phyloP scores from a whole-genome alignment of 2,797 vertebrate genomes.

The Xyrichtys novacula region DNA sequence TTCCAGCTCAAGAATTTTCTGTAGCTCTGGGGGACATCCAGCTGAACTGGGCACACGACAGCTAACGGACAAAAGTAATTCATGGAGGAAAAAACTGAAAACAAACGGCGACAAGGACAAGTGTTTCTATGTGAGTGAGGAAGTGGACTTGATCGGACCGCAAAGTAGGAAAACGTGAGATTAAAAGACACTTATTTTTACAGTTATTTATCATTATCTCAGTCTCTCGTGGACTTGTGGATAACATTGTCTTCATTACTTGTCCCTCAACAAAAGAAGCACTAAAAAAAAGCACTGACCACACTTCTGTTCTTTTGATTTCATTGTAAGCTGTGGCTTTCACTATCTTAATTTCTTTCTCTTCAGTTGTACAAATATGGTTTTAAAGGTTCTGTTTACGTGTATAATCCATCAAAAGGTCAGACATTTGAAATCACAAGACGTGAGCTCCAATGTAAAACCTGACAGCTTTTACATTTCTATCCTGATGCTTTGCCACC shows the following conservation, averaged over 20 bases:
- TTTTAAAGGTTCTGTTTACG: slow-evolving; percentile 1
- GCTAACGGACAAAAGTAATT: slow-evolving; percentile 29
- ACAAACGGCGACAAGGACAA: slow-evolving; percentile 23
- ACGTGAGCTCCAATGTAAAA: slow-evolving; percentile 17
- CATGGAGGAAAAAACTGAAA: slow-evolving; percentile 1
- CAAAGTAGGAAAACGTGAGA: slow-evolving; percentile 42
- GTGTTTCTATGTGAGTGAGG: slow-evolving; percentile 23
- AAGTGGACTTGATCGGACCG: slow-evolving; percentile 7
- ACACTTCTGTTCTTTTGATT: slow-evolving; percentile 41
- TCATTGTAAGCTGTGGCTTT: slow-evolving; percentile 28
- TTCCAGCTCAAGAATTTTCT: slow-evolving; percentile 44
- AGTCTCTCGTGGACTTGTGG: slow-evolving; percentile 52
- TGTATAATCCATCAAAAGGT: slow-evolving; percentile 6
- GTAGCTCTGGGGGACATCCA: slow-evolving; percentile 39
- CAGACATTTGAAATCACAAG: slow-evolving; percentile 5
- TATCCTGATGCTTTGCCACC: slow-evolving; percentile 5
- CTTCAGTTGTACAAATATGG: slow-evolving; percentile 5
- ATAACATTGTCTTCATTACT: slow-evolving; percentile 47
- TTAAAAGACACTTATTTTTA: slow-evolving; percentile 75
- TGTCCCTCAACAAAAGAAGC: slow-evolving; percentile 55
- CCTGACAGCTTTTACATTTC: slow-evolving; percentile 25
- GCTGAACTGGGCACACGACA: slow-evolving; percentile 36
- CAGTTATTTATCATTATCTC: slow-evolving; percentile 63
- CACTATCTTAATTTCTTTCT: slow-evolving; percentile 14
- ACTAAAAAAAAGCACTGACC: slow-evolving; percentile 65